A percentile compares a stretch with the other conserved stretches of the same genome.
phyloP scores from a whole-genome alignment of 2,797 vertebrate species.

The Eospalax fontanierii region DNA sequence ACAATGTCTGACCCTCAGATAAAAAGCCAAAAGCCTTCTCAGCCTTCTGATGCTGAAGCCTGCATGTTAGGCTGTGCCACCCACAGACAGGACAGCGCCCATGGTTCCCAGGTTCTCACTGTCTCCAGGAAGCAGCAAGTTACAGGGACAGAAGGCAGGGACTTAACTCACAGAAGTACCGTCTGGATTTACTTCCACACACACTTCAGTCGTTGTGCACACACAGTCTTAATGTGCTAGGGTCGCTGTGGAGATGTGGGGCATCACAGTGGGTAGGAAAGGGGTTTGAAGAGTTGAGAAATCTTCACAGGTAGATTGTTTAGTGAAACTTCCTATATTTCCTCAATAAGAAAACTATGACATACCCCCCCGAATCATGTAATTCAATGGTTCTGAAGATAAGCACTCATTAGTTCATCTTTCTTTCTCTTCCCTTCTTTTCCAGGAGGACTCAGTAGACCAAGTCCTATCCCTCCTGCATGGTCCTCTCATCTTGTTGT shows the following conservation, averaged over 20 bases:
- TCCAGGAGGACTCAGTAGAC: neutral
- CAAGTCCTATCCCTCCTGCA: neutral
- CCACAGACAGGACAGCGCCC: fast-evolving
- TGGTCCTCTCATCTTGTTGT: neutral
- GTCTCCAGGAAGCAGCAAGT: neutral
- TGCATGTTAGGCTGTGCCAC: fast-evolving
- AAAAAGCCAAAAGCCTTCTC: neutral
- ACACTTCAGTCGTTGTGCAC: neutral
- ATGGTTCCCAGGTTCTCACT: neutral
- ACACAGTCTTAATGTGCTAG: neutral
- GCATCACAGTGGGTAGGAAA: neutral
- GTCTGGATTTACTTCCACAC: neutral
- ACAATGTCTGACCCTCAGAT: neutral
- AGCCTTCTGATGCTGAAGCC: neutral
- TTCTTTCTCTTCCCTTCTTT: neutral
- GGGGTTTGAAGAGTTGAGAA: neutral
- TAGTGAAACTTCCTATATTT: neutral
- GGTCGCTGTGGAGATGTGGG: neutral
- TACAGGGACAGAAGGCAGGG: too few species aligned
- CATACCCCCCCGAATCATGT: neutral
- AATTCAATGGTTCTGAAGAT: neutral
- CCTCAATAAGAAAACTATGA: neutral
- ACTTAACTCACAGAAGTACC: neutral
- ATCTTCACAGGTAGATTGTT: neutral
- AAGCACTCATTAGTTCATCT: neutral